Percentiles rank a stretch among this genome's conserved stretches.
Conservation (phyloP, 2,888 invertebrate species). For the Apomyelois bistriatella region DNA sequence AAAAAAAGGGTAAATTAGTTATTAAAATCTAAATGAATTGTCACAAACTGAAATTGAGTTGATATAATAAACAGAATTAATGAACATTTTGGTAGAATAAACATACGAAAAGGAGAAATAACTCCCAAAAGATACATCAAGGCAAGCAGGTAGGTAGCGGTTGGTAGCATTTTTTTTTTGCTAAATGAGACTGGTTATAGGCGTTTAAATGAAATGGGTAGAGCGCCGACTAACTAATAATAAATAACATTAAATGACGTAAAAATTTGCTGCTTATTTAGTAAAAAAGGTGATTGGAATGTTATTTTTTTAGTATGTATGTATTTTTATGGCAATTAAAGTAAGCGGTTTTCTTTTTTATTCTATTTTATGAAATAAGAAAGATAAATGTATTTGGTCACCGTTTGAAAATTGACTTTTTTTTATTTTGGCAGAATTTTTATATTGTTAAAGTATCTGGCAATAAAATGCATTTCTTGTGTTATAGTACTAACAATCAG, state of each 20-base stretch:
- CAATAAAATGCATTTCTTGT: no score
- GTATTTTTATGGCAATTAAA: no score
- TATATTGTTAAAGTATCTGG: no score
- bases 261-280: constrained; percentile 3
- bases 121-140: background rate
- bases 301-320: background rate
- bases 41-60: no score
- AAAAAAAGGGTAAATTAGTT: no score
- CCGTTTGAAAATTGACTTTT: no score
- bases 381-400: no score
- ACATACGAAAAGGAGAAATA: background rate
- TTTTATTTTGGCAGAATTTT: no score
- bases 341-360: no score
- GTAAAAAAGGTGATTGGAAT: constrained; percentile 4
- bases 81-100: background rate
- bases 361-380: no score
- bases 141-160: background rate
- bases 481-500: no score
- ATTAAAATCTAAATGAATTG: no score
- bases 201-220: background rate
- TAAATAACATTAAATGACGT: background rate
- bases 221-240: constrained; percentile 1
- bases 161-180: background rate
- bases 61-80: background rate
- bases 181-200: background rate